Conservation (phyloP, 2,888 invertebrate species). For the Blastobasis adustella region DNA sequence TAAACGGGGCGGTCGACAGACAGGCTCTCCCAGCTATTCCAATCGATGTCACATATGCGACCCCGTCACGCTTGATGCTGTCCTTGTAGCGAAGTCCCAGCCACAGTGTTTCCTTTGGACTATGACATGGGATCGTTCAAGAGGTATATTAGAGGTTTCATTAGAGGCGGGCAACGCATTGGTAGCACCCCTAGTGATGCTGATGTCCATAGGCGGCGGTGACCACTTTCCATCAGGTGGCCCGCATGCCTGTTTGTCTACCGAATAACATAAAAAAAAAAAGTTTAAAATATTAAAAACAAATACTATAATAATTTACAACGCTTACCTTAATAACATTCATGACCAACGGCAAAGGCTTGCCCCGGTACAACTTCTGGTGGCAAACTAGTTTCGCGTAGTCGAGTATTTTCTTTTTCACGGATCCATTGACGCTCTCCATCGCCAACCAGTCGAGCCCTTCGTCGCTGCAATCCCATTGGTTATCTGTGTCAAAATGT, state of each 20-base stretch:
- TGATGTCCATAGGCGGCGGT: no score
- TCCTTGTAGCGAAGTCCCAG: not conserved
- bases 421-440: constrained; percentile 61
- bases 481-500: constrained; percentile 71
- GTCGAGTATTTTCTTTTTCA: constrained; percentile 67
- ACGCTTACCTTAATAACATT: constrained; percentile 76
- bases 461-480: constrained; percentile 79
- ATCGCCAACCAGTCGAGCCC: constrained; percentile 78
- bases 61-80: not conserved
- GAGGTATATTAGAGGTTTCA: no score
- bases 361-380: constrained; percentile 74
- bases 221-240: no score
- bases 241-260: no score
- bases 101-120: no score
- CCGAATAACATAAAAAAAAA: no score
- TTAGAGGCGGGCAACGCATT: no score
- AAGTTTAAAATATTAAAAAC: not conserved
- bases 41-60: no score
- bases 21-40: not conserved
- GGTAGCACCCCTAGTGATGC: no score
- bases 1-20: no score
- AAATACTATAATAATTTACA: constrained; percentile 6
- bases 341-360: constrained; percentile 78
- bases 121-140: no score
- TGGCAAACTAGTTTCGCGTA: constrained; percentile 75